Evolutionary conservation across 2,113 vertebrate genomes (phyloP).

Genomic region (Cariama cristata): DNA sequence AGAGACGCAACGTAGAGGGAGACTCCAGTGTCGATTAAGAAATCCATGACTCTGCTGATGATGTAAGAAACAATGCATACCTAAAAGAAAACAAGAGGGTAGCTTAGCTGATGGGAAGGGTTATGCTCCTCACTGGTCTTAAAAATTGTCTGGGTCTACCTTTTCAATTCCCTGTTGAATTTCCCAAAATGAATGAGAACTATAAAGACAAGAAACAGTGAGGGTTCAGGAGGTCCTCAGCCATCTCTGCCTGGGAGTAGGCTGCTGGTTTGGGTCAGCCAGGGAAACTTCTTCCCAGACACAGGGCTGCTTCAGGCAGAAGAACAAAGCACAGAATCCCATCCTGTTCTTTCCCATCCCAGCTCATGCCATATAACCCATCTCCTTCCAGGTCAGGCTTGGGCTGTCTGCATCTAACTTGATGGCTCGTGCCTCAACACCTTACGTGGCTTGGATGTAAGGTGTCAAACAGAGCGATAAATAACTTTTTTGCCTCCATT

Average conservation of each 20-base stretch:
- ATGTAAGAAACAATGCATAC: neutral
- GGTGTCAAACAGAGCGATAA: neutral
- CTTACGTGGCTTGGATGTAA: neutral
- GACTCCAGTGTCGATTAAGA: rapidly evolving
- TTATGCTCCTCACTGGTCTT: neutral
- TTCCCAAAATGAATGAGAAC: neutral
- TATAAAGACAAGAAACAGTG: neutral
- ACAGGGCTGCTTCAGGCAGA: neutral
- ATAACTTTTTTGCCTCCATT: neutral
- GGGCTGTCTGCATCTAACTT: neutral
- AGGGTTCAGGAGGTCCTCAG: neutral
- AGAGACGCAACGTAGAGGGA: constrained; percentile 27
- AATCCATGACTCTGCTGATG: rapidly evolving
- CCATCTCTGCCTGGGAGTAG: neutral
- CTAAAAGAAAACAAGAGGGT: constrained; percentile 22
- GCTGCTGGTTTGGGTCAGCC: neutral
- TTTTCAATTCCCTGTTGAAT: neutral
- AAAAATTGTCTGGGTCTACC: neutral
- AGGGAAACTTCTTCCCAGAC: neutral
- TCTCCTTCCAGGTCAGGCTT: neutral
- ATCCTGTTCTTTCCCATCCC: neutral
- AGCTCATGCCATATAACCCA: neutral
- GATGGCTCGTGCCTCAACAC: neutral
- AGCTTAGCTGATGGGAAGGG: neutral
- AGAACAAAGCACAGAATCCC: rapidly evolving